Conservation (phyloP, 2,113 vertebrate species). For the Sylvia atricapilla region DNA sequence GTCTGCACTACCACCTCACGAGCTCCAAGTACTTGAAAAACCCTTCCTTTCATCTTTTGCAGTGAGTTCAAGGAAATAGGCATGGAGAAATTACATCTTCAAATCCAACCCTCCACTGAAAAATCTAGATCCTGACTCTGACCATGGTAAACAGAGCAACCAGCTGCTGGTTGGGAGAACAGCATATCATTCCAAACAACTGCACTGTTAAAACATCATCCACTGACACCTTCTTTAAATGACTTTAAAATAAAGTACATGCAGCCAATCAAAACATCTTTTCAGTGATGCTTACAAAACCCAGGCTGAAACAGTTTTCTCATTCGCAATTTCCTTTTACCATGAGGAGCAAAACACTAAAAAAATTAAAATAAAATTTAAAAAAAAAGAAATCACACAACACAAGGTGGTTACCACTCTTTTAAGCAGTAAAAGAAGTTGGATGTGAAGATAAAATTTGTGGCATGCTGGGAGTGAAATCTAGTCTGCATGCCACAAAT, state of each 20-base stretch:
- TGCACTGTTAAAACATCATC: background rate
- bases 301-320: background rate
- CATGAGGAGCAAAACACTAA: background rate
- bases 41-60: background rate
- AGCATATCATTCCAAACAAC: background rate
- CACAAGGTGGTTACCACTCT: background rate
- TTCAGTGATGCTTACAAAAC: background rate
- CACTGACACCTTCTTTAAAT: background rate
- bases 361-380: background rate
- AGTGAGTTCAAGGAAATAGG: background rate
- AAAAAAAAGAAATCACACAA: background rate
- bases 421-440: background rate
- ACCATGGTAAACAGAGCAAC: background rate
- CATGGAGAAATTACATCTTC: background rate
- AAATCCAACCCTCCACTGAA: background rate
- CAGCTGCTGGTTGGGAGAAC: background rate
- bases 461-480: background rate
- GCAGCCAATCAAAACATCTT: background rate
- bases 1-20: background rate
- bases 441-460: background rate
- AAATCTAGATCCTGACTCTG: background rate
- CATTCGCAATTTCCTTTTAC: background rate
- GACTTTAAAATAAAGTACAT: background rate
- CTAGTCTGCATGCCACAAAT: background rate
- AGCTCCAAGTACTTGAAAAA: background rate